These are phyloP conservation scores for Chionoecetes opilio DNA, from an alignment of 1,140 invertebrate genomes.

Conservation along the genomic window DNA sequence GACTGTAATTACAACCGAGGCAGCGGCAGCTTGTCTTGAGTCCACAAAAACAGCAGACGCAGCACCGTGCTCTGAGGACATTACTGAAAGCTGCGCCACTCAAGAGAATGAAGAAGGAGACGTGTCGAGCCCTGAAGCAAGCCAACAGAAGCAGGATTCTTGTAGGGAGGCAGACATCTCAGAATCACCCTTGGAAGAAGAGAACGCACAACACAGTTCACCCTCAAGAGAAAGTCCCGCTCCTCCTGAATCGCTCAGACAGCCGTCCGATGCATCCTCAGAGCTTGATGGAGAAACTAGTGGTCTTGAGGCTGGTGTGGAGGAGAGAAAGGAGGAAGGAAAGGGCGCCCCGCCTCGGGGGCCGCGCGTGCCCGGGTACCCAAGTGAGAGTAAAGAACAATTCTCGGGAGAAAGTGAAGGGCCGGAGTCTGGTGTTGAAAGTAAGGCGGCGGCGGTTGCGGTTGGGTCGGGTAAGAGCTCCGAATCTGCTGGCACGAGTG, in stretches of 20 bases:
- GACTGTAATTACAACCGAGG: background rate
- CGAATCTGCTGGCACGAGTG: conserved; percentile 55
- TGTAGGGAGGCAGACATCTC: background rate
- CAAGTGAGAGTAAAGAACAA: conserved; percentile 48
- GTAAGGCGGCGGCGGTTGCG: conserved; percentile 38
- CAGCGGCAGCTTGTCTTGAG: background rate
- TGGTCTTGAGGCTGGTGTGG: conserved; percentile 31
- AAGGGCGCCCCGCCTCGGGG: background rate
- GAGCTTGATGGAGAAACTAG: background rate
- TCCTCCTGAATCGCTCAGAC: background rate
- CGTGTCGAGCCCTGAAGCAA: background rate
- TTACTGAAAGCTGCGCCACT: background rate
- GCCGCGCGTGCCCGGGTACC: conserved; percentile 15
- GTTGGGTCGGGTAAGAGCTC: conserved; percentile 38
- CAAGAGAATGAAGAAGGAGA: background rate
- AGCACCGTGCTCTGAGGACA: background rate
- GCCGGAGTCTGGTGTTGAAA: conserved; percentile 55
- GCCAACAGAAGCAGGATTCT: background rate
- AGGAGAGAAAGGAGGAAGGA: conserved; percentile 41
- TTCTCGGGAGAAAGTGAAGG: conserved; percentile 67
- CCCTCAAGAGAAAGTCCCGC: background rate
- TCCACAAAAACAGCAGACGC: background rate
- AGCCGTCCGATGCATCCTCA: background rate
- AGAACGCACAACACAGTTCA: background rate
- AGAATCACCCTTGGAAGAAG: background rate